phyloP scores from a whole-genome alignment of 2,113 vertebrate species.

The Eudyptes chrysolophus region DNA sequence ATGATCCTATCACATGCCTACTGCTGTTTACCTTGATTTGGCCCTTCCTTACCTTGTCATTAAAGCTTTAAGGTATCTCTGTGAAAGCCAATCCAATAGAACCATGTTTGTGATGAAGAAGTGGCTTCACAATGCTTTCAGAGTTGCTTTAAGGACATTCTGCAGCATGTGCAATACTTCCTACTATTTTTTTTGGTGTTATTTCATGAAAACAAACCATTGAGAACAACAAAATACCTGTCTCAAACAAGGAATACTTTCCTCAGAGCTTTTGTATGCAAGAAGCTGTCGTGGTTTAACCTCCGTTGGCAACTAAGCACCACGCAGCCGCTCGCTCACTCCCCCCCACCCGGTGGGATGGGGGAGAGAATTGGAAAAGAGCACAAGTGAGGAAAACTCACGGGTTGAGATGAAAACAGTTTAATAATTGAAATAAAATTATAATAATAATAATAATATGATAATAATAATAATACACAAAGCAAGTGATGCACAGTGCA shows the following conservation, averaged over 20 bases:
- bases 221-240: background rate
- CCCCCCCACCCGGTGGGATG: too few species aligned
- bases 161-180: fast-evolving
- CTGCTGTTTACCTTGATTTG: background rate
- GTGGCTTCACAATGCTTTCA: background rate
- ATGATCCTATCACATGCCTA: background rate
- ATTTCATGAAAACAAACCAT: background rate
- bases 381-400: too few species aligned
- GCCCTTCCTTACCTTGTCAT: background rate
- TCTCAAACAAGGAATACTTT: background rate
- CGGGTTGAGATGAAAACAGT: too few species aligned
- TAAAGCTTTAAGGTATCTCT: background rate
- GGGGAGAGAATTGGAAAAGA: too few species aligned
- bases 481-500: too few species aligned
- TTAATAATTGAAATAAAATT: too few species aligned
- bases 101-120: background rate
- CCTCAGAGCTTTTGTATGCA: background rate
- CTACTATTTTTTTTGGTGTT: background rate
- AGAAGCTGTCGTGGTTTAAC: background rate
- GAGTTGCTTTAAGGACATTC: background rate
- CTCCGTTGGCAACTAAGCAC: too few species aligned
- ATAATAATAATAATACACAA: too few species aligned
- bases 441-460: too few species aligned
- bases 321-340: too few species aligned
- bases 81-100: background rate